A percentile compares a stretch with the other conserved stretches of the same genome.
These are phyloP conservation scores for Melitaea athalia DNA, from an alignment of 2,888 invertebrate species.

Conservation along the genomic window DNA sequence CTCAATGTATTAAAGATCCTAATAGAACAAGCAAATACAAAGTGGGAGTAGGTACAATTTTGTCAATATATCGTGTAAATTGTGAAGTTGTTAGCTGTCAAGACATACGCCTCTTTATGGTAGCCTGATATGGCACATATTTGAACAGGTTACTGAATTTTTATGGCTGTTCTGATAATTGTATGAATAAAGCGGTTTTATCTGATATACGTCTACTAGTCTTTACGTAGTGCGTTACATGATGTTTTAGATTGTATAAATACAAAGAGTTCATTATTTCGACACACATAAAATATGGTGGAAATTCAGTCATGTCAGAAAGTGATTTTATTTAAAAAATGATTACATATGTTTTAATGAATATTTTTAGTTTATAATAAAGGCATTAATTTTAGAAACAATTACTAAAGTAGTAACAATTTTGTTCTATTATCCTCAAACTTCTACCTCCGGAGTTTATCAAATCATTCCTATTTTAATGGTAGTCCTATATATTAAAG, in stretches of 20 bases:
- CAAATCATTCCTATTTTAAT: no score
- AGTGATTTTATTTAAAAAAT: no score
- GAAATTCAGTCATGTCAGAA: no score
- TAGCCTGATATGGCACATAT: constrained; percentile 33
- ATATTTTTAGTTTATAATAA: no score
- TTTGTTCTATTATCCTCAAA: no score
- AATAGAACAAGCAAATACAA: constrained; percentile 14
- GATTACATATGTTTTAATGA: no score
- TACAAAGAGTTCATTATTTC: background rate
- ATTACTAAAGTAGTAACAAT: no score
- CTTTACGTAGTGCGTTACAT: background rate
- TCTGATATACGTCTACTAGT: background rate
- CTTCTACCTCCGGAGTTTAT: no score
- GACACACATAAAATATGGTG: no score
- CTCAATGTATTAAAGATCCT: constrained; percentile 19
- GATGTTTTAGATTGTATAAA: background rate
- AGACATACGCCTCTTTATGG: constrained; percentile 38
- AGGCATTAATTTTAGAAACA: no score
- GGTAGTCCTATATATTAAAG: no score
- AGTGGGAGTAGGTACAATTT: constrained; percentile 10
- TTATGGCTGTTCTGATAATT: constrained; percentile 21
- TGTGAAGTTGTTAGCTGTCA: constrained; percentile 42
- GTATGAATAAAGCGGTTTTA: constrained; percentile 14
- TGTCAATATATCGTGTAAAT: constrained; percentile 41
- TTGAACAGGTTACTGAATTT: constrained; percentile 24